Percentiles rank a stretch among this genome's conserved stretches.
Conservation (phyloP, 2,888 invertebrate genomes). For the Lobophora halterata region DNA sequence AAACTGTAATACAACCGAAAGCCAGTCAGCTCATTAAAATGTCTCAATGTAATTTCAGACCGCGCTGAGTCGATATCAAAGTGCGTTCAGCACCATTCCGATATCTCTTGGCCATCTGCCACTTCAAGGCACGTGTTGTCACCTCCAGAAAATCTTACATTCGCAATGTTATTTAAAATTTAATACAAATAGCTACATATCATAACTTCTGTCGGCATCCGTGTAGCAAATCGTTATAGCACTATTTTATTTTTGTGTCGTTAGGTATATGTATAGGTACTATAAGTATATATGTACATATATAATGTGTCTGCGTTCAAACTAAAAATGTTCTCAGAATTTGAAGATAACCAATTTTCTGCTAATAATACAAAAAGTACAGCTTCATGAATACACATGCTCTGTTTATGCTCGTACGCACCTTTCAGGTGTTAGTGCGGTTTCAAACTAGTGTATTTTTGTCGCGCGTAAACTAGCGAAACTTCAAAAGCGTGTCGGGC, state of each 20-base stretch:
- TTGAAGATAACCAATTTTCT: too few species aligned
- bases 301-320: neutral
- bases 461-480: too few species aligned
- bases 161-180: slow-evolving; percentile 38
- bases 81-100: slow-evolving; percentile 31
- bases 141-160: slow-evolving; percentile 40
- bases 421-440: too few species aligned
- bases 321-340: too few species aligned
- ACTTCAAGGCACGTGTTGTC: slow-evolving; percentile 37
- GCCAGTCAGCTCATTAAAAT: slow-evolving; percentile 5
- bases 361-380: too few species aligned
- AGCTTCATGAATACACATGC: too few species aligned
- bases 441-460: too few species aligned
- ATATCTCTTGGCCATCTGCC: slow-evolving; percentile 40
- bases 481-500: too few species aligned
- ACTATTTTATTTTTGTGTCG: slow-evolving; percentile 20
- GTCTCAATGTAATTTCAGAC: slow-evolving; percentile 14
- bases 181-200: slow-evolving; percentile 37
- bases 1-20: slow-evolving; percentile 6
- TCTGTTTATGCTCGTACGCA: too few species aligned
- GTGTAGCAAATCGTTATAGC: slow-evolving; percentile 19
- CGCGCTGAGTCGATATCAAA: slow-evolving; percentile 29
- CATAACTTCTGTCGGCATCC: slow-evolving; percentile 28
- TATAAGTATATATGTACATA: too few species aligned
- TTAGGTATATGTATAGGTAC: too few species aligned